phyloP scores from a whole-genome alignment of 2,113 vertebrate species.

The Donacobius atricapilla region DNA sequence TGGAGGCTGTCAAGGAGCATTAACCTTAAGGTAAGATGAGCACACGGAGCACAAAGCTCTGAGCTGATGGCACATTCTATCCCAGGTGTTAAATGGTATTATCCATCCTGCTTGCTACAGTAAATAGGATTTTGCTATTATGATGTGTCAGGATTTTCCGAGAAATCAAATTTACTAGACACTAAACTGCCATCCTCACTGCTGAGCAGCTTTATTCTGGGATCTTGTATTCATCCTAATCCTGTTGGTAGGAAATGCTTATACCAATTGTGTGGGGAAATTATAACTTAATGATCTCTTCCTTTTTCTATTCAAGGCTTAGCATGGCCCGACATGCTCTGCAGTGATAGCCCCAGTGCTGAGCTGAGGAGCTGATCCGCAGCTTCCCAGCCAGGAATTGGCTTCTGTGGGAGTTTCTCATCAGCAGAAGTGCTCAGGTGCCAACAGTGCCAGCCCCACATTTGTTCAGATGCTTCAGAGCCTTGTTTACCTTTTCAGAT shows the following conservation, averaged over 20 bases:
- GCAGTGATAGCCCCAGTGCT: constrained; percentile 53
- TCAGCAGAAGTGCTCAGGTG: background rate
- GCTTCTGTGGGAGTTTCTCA: constrained; percentile 11
- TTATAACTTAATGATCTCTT: constrained; percentile 81
- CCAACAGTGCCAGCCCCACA: background rate
- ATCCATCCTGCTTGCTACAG: constrained; percentile 76
- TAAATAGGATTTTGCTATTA: constrained; percentile 85
- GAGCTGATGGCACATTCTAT: constrained; percentile 68
- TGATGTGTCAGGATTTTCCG: constrained; percentile 83
- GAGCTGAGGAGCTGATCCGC: constrained; percentile 40
- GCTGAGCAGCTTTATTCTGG: constrained; percentile 80
- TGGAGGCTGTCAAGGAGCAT: constrained; percentile 75
- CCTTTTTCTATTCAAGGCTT: constrained; percentile 63
- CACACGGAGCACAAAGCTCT: constrained; percentile 67
- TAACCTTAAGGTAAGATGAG: constrained; percentile 79
- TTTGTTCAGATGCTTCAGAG: constrained; percentile 1
- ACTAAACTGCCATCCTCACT: constrained; percentile 74
- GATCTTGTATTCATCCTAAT: constrained; percentile 75
- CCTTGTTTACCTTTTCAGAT: constrained; percentile 43
- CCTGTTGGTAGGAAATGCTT: constrained; percentile 78
- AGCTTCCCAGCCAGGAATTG: constrained; percentile 53
- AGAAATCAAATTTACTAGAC: constrained; percentile 81
- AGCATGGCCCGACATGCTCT: constrained; percentile 59
- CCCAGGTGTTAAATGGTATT: constrained; percentile 82
- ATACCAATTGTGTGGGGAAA: constrained; percentile 77